These are phyloP conservation scores for Scalopus aquaticus DNA, from an alignment of 2,113 vertebrate genomes.

Conservation along the genomic window DNA sequence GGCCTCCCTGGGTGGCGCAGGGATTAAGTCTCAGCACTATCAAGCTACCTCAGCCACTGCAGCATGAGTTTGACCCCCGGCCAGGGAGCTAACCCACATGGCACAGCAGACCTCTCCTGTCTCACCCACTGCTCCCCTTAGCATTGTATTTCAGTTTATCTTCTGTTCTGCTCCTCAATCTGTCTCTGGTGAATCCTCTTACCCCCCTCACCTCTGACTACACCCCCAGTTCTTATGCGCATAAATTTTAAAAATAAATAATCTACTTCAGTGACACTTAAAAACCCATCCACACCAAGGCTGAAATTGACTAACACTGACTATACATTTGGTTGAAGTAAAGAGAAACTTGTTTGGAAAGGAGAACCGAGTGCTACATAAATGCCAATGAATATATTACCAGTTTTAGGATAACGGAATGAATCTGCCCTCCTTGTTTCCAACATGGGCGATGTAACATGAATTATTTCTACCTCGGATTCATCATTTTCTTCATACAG, in stretches of 20 bases:
- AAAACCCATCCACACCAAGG: not conserved
- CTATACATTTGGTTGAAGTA: not conserved
- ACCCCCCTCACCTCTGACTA: too few relatives aligned
- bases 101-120: too few relatives aligned
- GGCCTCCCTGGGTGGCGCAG: too few relatives aligned
- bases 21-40: too few relatives aligned
- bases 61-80: too few relatives aligned
- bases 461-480: slow-evolving; percentile 90
- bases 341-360: slow-evolving; percentile 5
- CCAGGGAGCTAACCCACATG: too few relatives aligned
- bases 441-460: slow-evolving; percentile 89
- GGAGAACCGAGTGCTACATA: slow-evolving; percentile 5
- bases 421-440: slow-evolving; percentile 90
- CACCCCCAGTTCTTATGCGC: too few relatives aligned
- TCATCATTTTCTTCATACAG: slow-evolving; percentile 91
- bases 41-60: too few relatives aligned
- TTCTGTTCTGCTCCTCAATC: too few relatives aligned
- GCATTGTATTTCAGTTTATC: too few relatives aligned
- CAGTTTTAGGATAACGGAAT: slow-evolving; percentile 90
- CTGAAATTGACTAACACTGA: not conserved
- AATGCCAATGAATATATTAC: slow-evolving; percentile 74
- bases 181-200: too few relatives aligned
- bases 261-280: slow-evolving; percentile 3
- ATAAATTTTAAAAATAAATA: not conserved
- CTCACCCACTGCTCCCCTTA: too few relatives aligned